These are phyloP conservation scores for Daboia siamensis DNA, from an alignment of 2,113 vertebrate species.

Conservation along the genomic window DNA sequence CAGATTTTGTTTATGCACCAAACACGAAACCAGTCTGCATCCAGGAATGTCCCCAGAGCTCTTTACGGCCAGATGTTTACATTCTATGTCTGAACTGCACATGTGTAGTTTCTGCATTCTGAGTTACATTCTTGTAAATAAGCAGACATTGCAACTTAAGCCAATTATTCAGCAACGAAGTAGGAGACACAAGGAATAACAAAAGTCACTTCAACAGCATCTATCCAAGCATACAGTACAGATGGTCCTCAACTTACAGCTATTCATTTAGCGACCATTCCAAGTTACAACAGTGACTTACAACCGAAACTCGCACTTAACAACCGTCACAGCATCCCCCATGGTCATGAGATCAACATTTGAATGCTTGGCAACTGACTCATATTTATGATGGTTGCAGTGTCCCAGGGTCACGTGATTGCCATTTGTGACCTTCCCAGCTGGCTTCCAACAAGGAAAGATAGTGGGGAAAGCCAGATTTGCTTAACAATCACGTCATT, in stretches of 20 bases:
- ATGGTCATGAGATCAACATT: background rate
- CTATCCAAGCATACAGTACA: background rate
- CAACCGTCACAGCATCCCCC: background rate
- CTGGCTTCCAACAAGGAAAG: background rate
- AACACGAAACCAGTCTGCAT: background rate
- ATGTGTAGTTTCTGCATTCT: background rate
- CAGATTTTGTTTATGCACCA: background rate
- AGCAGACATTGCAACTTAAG: background rate
- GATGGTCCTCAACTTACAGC: background rate
- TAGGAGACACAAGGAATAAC: background rate
- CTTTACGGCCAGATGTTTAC: background rate
- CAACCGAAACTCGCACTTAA: background rate
- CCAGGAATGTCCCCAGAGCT: background rate
- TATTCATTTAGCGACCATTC: background rate
- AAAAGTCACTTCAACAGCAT: background rate
- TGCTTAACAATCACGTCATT: background rate
- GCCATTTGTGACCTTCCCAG: background rate
- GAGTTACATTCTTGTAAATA: background rate
- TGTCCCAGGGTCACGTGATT: background rate
- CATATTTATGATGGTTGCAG: background rate
- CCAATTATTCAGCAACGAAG: background rate
- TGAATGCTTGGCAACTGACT: background rate
- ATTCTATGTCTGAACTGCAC: background rate
- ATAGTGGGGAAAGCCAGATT: background rate
- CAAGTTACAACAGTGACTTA: background rate